Conservation (phyloP, 2,888 invertebrate genomes). For the Panopea generosa region DNA sequence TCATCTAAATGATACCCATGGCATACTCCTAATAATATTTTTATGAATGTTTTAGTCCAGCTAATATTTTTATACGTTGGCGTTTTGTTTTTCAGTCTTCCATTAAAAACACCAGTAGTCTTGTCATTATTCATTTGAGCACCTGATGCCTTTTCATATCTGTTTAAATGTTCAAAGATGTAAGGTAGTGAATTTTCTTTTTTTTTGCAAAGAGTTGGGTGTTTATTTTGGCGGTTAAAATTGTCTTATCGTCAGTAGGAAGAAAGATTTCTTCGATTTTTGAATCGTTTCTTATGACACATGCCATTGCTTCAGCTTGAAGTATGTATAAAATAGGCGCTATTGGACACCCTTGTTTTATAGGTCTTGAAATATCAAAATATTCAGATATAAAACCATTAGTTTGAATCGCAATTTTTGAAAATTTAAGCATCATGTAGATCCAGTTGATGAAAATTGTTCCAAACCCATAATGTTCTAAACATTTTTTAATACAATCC, state of each 20-base stretch:
- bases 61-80: conserved; percentile 8
- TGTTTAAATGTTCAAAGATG: conserved; percentile 1
- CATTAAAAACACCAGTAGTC: conserved; percentile 6
- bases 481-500: conserved; percentile 6
- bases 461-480: conserved; percentile 10
- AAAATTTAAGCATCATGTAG: not conserved
- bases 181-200: conserved; percentile 2
- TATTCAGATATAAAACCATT: conserved; percentile 17
- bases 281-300: not conserved
- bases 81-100: conserved; percentile 1
- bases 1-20: conserved; percentile 14
- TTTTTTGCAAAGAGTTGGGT: conserved; percentile 5
- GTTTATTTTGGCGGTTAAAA: not conserved
- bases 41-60: conserved; percentile 10
- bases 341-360: conserved; percentile 1
- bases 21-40: conserved; percentile 2
- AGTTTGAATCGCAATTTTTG: conserved; percentile 12
- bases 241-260: not conserved
- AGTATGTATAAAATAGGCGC: too few relatives aligned
- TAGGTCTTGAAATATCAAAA: conserved; percentile 1
- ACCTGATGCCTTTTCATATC: conserved; percentile 10
- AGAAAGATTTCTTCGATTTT: not conserved
- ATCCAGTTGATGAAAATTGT: conserved; percentile 12
- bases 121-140: conserved; percentile 15
- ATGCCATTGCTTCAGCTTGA: too few relatives aligned